A percentile compares a stretch with the other conserved stretches of the same genome.
Evolutionary conservation across 2,888 invertebrate genomes (phyloP).

Genomic region (Metalampra italica): DNA sequence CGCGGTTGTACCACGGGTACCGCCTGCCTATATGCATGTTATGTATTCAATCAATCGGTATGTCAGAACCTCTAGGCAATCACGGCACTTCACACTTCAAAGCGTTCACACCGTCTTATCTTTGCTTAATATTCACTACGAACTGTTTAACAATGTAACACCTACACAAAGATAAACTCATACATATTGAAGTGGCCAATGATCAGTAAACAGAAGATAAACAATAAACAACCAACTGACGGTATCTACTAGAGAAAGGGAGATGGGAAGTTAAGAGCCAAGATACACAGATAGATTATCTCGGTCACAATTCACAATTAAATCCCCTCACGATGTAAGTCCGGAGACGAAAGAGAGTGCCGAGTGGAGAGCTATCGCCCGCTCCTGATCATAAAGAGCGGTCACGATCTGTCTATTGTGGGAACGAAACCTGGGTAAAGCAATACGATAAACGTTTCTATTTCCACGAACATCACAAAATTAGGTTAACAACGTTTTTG

Average conservation of each 20-base stretch:
- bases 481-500: not conserved
- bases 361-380: conserved; percentile 51
- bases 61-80: conserved; percentile 18
- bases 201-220: not conserved
- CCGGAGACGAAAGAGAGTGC: conserved; percentile 31
- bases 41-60: not conserved
- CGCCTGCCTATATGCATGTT: no score
- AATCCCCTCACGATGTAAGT: conserved; percentile 48
- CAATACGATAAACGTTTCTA: conserved; percentile 22
- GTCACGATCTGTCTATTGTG: conserved; percentile 68
- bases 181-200: not conserved
- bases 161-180: conserved; percentile 11
- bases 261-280: conserved; percentile 17
- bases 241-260: conserved; percentile 1
- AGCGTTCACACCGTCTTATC: conserved; percentile 24
- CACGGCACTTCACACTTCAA: conserved; percentile 33
- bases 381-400: conserved; percentile 50
- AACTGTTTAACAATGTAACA: conserved; percentile 29
- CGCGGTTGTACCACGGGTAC: no score
- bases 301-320: conserved; percentile 52
- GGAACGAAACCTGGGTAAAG: conserved; percentile 45
- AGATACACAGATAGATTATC: conserved; percentile 43
- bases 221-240: conserved; percentile 3
- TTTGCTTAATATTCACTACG: conserved; percentile 25
- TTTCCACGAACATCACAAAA: conserved; percentile 8